A percentile compares a stretch with the other conserved stretches of the same genome.
Conservation (phyloP, 2,797 vertebrate genomes). For the Silurus lanzhouensis region DNA sequence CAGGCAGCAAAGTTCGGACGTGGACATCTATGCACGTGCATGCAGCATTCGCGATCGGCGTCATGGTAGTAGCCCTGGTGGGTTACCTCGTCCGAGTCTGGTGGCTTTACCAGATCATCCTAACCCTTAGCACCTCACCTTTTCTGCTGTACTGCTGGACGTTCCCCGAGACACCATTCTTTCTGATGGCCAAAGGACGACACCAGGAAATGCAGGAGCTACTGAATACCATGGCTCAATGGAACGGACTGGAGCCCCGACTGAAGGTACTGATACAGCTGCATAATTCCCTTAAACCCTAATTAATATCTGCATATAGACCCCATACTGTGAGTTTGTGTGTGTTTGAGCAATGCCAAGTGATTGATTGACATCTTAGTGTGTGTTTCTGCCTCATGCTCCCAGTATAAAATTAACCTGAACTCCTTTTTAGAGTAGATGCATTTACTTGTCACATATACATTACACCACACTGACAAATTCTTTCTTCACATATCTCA, state of each 20-base stretch:
- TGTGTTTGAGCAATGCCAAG: not conserved
- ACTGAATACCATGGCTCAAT: slow-evolving; percentile 79
- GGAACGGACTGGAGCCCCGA: slow-evolving; percentile 77
- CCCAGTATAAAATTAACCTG: not conserved
- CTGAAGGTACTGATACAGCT: slow-evolving; percentile 66
- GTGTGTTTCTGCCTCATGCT: not conserved
- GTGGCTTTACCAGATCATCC: slow-evolving; percentile 92
- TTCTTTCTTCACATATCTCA: no score
- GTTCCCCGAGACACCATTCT: slow-evolving; percentile 93
- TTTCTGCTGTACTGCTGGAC: slow-evolving; percentile 91
- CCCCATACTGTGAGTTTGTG: not conserved
- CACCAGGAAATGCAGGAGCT: slow-evolving; percentile 80
- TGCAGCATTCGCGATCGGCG: slow-evolving; percentile 86
- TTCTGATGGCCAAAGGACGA: slow-evolving; percentile 84
- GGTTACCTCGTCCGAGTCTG: slow-evolving; percentile 87
- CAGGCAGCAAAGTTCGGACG: slow-evolving; percentile 86
- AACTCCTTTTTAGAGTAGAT: no score
- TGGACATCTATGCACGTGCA: slow-evolving; percentile 95
- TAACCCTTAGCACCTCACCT: slow-evolving; percentile 83
- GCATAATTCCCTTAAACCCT: no score
- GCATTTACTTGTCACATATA: no score
- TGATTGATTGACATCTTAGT: not conserved
- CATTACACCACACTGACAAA: no score
- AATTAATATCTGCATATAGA: not conserved
- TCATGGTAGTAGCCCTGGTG: slow-evolving; percentile 87